Percentiles rank a stretch among this genome's conserved stretches.
These are phyloP conservation scores for Corvus hawaiiensis DNA, from an alignment of 2,113 vertebrate genomes.

Conservation along the genomic window DNA sequence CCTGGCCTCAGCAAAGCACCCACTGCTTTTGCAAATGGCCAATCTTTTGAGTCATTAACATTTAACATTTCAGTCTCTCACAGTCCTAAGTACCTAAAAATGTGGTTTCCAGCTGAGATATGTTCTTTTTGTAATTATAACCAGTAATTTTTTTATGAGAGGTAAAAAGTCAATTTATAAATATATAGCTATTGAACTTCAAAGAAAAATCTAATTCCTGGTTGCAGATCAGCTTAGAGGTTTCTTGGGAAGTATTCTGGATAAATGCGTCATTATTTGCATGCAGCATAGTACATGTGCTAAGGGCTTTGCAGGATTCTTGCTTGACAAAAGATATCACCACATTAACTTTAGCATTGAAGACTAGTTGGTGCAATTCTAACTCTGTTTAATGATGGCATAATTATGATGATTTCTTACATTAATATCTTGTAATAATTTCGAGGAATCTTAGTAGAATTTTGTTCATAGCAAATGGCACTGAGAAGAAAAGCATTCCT, in stretches of 20 bases:
- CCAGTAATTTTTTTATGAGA: background rate
- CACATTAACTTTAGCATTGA: background rate
- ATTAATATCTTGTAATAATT: background rate
- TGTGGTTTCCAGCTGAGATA: rapidly evolving
- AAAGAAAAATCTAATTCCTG: background rate
- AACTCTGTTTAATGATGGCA: background rate
- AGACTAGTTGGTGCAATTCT: background rate
- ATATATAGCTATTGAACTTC: background rate
- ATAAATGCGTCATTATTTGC: background rate
- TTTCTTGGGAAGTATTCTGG: background rate
- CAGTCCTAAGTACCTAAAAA: background rate
- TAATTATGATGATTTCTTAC: background rate
- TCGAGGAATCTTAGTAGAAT: background rate
- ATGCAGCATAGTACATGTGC: background rate
- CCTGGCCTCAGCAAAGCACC: background rate
- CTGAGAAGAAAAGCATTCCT: background rate
- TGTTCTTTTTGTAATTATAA: background rate
- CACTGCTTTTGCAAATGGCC: background rate
- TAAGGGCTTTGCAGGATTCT: background rate
- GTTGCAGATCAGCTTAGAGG: background rate
- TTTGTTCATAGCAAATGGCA: background rate
- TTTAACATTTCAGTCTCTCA: background rate
- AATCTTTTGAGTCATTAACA: background rate
- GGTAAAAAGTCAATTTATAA: background rate
- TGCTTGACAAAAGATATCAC: background rate